Evolutionary conservation across 2,888 invertebrate genomes (phyloP).

Genomic region (Patella pellucida): DNA sequence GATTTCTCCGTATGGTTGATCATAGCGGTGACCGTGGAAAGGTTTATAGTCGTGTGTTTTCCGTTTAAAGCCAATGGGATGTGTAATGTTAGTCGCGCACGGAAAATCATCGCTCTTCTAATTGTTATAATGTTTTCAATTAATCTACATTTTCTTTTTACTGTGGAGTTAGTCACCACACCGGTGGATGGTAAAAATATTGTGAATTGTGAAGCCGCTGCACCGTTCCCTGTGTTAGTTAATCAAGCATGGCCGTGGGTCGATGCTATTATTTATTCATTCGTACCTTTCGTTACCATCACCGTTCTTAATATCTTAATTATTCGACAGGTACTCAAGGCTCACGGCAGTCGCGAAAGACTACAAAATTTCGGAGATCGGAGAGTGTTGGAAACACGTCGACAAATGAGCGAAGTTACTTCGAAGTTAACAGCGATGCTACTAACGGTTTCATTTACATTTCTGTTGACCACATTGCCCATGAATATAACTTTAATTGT

Average conservation of each 20-base stretch:
- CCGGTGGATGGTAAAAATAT: slow-evolving; percentile 27
- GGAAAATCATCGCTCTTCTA: slow-evolving; percentile 52
- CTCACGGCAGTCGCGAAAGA: slow-evolving; percentile 26
- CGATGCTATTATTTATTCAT: slow-evolving; percentile 65
- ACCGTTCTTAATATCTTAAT: slow-evolving; percentile 62
- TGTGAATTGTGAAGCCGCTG: slow-evolving; percentile 41
- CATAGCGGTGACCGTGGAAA: slow-evolving; percentile 66
- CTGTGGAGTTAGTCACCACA: slow-evolving; percentile 45
- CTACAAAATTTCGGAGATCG: slow-evolving; percentile 22
- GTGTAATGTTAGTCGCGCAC: slow-evolving; percentile 59
- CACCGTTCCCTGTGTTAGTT: slow-evolving; percentile 39
- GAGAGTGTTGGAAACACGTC: slow-evolving; percentile 11
- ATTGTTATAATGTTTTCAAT: slow-evolving; percentile 51
- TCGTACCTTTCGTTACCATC: slow-evolving; percentile 62
- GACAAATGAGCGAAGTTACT: slow-evolving; percentile 43
- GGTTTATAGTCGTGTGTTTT: slow-evolving; percentile 66
- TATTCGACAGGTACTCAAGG: slow-evolving; percentile 58
- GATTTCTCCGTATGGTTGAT: slow-evolving; percentile 69
- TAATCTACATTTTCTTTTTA: slow-evolving; percentile 65
- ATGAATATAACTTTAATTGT: slow-evolving; percentile 59
- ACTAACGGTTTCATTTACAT: slow-evolving; percentile 65
- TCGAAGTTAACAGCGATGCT: slow-evolving; percentile 65
- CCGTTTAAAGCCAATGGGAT: slow-evolving; percentile 62
- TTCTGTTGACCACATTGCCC: slow-evolving; percentile 65
- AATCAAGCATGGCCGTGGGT: slow-evolving; percentile 65